Conservation (phyloP, 2,113 vertebrate genomes). For the Prunella himalayana region DNA sequence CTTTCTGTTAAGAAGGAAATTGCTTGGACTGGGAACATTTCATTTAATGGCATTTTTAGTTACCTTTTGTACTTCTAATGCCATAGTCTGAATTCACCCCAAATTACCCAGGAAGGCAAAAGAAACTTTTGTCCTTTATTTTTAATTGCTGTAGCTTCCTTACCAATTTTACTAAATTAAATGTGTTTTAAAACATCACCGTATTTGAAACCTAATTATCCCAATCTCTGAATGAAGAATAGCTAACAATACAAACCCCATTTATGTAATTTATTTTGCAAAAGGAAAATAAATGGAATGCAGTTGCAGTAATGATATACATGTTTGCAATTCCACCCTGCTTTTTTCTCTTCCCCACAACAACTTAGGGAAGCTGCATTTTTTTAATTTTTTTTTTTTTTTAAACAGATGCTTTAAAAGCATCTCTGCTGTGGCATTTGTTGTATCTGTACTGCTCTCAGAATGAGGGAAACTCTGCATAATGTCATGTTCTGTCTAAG, state of each 20-base stretch:
- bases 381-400: background rate
- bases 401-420: constrained; percentile 51
- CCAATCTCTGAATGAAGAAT: constrained; percentile 74
- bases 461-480: background rate
- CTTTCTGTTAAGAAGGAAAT: constrained; percentile 82
- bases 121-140: constrained; percentile 77
- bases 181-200: constrained; percentile 78
- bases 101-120: constrained; percentile 75
- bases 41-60: constrained; percentile 85
- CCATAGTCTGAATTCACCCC: constrained; percentile 75
- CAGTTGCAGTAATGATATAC: constrained; percentile 76
- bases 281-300: constrained; percentile 74
- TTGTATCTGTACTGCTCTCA: background rate
- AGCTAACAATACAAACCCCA: constrained; percentile 73
- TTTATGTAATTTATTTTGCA: constrained; percentile 81
- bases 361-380: constrained; percentile 25
- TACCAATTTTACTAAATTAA: constrained; percentile 80
- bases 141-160: constrained; percentile 80
- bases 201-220: constrained; percentile 79
- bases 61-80: constrained; percentile 82
- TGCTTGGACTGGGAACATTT: constrained; percentile 84
- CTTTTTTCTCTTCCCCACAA: background rate
- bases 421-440: constrained; percentile 22
- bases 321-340: constrained; percentile 50
- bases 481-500: constrained; percentile 32